Base-by-base conservation (phyloP, 2,888 invertebrate genomes). In the Stenurella melanura region DNA sequence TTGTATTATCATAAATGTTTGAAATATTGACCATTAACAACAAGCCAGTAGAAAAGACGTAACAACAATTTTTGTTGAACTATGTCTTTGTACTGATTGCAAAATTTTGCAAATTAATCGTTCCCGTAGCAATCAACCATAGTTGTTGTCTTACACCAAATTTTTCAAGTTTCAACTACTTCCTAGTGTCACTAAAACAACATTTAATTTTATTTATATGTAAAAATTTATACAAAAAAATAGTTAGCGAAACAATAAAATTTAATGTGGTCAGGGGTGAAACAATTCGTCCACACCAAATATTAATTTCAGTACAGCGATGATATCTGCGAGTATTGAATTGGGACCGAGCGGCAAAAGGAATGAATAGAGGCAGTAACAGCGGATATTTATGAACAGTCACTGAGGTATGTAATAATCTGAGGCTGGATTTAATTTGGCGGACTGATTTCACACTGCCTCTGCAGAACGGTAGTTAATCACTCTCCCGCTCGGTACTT, bases 341-440 rank as follows among this genome's bases (percentile, higher is more conserved):
- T 50, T 12, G 66, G 42, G n/a, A 66, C 57, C 69, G 54, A 50
- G 57, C 15, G 61, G 61, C 74, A 34, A 61, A 18, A 38, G 42
- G 63, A 61, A 73, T 26, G 50, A 21, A 21, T 30, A 50, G 66
- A 54, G 74, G 64, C 73, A 61, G 42, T 74, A 83, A 82, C 85
- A 84, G 81, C 82, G 85, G 91, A 91, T 92, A 93, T 93, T 93
- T 93, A 93, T 93, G 92, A 92, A 92, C 92, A 92, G 92, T 92
- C 92, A 92, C 92, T 92, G 92, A 92, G 92, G 92, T 93, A 93
- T 93, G 92, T 93, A 93, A 93, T 93, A 93, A 93, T 93, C 92
- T 92, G 92, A 91, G 91, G 91, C 92, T 89, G 92, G 93, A 93
- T 93, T 93, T 93, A 93, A 93, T 93, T 93, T 93, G 92, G 92